Evolutionary conservation across 1,140 invertebrate species (phyloP), one percentile per base, ranked within the genome.

Genomic region (Philotrypesis tridentata): DNA sequence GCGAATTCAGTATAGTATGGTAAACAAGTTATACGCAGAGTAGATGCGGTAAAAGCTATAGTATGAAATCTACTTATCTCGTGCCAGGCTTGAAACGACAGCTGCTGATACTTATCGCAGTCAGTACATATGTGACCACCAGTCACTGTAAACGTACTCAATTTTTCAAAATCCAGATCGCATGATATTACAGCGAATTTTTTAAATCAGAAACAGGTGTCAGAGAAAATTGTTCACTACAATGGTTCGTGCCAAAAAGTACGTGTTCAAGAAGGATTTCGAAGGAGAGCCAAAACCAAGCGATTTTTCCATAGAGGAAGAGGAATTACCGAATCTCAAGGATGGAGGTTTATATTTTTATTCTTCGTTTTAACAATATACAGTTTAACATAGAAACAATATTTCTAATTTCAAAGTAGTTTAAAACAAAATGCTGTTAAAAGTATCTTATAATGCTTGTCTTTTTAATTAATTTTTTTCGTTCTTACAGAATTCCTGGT

Each of bases 271-370:
- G 0, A 94, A 94, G 85, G 91, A 93, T 84, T 95, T 95, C 86
- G 88, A 93, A 85, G 94, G 94, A 2, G 92, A 94, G 80, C 95
- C 95, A 17, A 94, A 95, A 85, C 88, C 89, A 70, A 92, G 91
- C 31, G 94, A 96, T 88, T 93, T 96, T 67, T 89, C 93, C 86
- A 87, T 96, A 29, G 91, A 94, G 0, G 93, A 95, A 87, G 94
- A 95, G 88, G 92, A 94, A 80, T 84, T 95, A 48, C 94, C 93
- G 2, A 87, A 91, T 37, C 83, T 95, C 67, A 91, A 94, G 87
- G 91, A 95, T 91, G 94, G 94, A 90, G 94, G 94, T 95, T 90
- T 87, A 83, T 55, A 6, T 86, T n/a, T n/a, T n/a, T n/a, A 75
- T 73, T 61, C 48, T 67, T 73, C 29, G 37, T 33, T n/a, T n/a